Evolutionary conservation across 1,140 invertebrate species (phyloP), one percentile per base, ranked within the genome.

Genomic region (Macrocentrus cingulum): DNA sequence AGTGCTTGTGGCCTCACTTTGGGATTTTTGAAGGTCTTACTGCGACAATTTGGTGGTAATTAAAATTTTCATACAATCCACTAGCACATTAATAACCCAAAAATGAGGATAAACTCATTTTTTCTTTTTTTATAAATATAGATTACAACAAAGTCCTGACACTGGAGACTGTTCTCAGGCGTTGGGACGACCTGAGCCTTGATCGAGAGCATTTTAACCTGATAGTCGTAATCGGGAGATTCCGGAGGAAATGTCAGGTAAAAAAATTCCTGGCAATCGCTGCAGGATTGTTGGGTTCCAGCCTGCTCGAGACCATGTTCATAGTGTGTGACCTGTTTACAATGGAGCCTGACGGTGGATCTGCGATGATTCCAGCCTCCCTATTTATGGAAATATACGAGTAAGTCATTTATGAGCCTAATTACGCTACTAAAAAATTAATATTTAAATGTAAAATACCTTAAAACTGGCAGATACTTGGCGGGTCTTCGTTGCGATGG

Each of bases 311-410:
- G 67, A 90, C 91, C 1, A 91, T 94, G 89, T 85, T 88, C 23
- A 80, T 88, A 25, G 79, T 93, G 20, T 94, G 91, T 70, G 90
- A 94, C 70, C 81, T 91, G 1, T 81, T 93, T 36, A 93, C 91
- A 1, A 83, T 87, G 55, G 91, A 94, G 68, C 88, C 91, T 0
- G 91, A 92, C 56, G 91, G 91, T n/a, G 90, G 88, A 4, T 87
- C 87, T 1, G 85, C 89, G 0, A 85, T 87, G 63, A 89, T 95
- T 34, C 84, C 87, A 0, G 81, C 87, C n/a, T 79, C 82, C 34
- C 79, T 88, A 16, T 93, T 91, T 66, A 81, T 87, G 57, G 80
- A 83, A 16, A 79, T 89, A 61, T 92, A 92, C 48, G 70, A 72
- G 75, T 78, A 63, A 56, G 22, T 34, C 45, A 39, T 44, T 44